Evolutionary conservation across 2,797 vertebrate genomes (phyloP), one percentile per base, ranked within the genome.

Genomic region (Chelonia mydas): DNA sequence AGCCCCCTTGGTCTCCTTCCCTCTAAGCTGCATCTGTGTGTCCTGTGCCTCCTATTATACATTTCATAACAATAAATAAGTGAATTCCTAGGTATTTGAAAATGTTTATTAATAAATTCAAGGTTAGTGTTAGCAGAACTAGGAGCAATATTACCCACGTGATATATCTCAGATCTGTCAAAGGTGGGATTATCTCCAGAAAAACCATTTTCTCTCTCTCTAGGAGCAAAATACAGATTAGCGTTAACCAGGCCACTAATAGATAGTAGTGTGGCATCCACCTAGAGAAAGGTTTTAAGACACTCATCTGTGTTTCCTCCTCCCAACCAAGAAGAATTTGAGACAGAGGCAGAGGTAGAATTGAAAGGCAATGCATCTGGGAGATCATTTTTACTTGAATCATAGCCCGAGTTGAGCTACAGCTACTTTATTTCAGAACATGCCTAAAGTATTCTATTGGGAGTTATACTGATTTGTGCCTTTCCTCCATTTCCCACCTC

Each of bases 391-490:
- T 95, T 96, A 88, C 90, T 80, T 0, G 2, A 93, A 90, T 91
- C 81, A 96, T 89, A 93, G 55, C 90, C 86, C 92, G 86, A 96
- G 85, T 74, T 94, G 89, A 92, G 94, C 91, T 47, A 55, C 53
- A 21, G 8, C 25, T 93, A 87, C 85, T 91, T 91, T 95, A 96
- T 96, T 93, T 93, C 89, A 95, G 79, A 79, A 90, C 72, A 53
- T 88, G 89, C 72, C 77, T 94, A 90, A 95, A 93, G 82, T 80
- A 81, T 89, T 72, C 92, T 95, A 77, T 6, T 31, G 90, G 86
- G 90, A 33, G 53, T 89, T 57, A 85, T 54, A 76, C 84, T 87
- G 80, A 17, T 94, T 92, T 85, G n/a, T 83, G 41, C 72, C 23
- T 91, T 92, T 86, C 8, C 68, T 74, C 90, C 91, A 81, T 87